Conservation (phyloP, 2,888 invertebrate species). For the Monoplex corrugatus region DNA sequence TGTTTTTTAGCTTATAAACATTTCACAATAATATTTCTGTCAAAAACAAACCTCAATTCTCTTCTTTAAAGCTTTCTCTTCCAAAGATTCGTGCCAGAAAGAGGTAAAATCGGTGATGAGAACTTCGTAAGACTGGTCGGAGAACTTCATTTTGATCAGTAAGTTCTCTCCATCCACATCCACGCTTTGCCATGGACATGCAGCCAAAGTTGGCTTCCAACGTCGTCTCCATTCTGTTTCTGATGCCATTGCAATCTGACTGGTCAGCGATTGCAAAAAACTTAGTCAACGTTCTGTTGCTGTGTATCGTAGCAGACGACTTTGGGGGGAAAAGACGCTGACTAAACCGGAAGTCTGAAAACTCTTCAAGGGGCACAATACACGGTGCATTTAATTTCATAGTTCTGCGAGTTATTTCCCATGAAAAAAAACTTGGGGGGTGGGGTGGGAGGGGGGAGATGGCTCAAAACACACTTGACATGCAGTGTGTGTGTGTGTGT, state of each 20-base stretch:
- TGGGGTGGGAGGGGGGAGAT: no score
- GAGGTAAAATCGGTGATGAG: constrained; percentile 68
- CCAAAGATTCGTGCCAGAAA: constrained; percentile 73
- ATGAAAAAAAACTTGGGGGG: not conserved
- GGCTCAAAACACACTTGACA: not conserved
- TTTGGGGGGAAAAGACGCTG: not conserved
- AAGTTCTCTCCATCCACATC: constrained; percentile 63
- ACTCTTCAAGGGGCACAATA: not conserved
- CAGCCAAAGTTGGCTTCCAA: constrained; percentile 73
- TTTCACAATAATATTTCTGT: not conserved
- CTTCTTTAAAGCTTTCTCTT: constrained; percentile 65
- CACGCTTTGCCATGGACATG: constrained; percentile 72
- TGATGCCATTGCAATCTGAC: constrained; percentile 61
- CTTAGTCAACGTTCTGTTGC: not conserved
- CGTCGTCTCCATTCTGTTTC: constrained; percentile 75
- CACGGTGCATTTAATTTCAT: not conserved
- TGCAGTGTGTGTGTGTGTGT: not conserved
- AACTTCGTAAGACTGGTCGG: constrained; percentile 69
- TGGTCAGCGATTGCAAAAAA: not conserved
- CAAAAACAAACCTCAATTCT: constrained; percentile 64
- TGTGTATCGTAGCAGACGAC: not conserved
- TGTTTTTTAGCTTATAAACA: not conserved
- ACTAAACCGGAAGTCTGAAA: not conserved
- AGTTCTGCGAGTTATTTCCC: not conserved
- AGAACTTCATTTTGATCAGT: constrained; percentile 70